Evolutionary conservation across 2,113 vertebrate genomes (phyloP).

Genomic region (Entosphenus tridentatus): DNA sequence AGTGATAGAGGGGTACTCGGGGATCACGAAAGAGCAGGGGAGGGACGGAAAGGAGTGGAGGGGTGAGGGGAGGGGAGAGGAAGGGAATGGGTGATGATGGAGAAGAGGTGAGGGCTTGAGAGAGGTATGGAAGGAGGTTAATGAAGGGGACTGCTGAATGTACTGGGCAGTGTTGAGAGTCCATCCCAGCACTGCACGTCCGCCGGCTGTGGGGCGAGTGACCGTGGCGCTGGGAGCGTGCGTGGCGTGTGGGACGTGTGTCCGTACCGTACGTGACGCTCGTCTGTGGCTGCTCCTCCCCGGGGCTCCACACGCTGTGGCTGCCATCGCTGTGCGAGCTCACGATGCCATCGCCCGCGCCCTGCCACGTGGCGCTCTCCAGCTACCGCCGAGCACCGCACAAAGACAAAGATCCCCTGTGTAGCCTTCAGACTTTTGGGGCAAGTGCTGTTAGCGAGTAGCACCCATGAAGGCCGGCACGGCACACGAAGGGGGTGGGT

Average conservation of each 20-base stretch:
- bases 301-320: constrained; percentile 41
- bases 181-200: constrained; percentile 40
- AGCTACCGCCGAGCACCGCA: constrained; percentile 33
- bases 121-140: not conserved
- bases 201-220: constrained; percentile 46
- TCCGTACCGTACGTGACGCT: constrained; percentile 12
- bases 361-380: constrained; percentile 73
- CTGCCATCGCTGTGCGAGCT: constrained; percentile 84
- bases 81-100: no score
- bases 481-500: not conserved
- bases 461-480: not conserved
- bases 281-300: constrained; percentile 19
- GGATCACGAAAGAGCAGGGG: no score
- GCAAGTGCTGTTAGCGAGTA: no score
- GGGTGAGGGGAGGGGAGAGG: no score
- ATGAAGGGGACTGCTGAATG: not conserved
- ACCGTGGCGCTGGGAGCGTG: constrained; percentile 16
- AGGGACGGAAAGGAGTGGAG: no score
- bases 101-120: no score
- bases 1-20: no score
- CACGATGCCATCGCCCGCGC: constrained; percentile 44
- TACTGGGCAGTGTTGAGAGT: constrained; percentile 5
- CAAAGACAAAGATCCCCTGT: not conserved
- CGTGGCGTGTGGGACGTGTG: no score
- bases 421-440: not conserved